Percentiles rank a stretch among this genome's conserved stretches.
phyloP scores from a whole-genome alignment of 2,797 vertebrate genomes.

The Hapalemur alaotrensis region DNA sequence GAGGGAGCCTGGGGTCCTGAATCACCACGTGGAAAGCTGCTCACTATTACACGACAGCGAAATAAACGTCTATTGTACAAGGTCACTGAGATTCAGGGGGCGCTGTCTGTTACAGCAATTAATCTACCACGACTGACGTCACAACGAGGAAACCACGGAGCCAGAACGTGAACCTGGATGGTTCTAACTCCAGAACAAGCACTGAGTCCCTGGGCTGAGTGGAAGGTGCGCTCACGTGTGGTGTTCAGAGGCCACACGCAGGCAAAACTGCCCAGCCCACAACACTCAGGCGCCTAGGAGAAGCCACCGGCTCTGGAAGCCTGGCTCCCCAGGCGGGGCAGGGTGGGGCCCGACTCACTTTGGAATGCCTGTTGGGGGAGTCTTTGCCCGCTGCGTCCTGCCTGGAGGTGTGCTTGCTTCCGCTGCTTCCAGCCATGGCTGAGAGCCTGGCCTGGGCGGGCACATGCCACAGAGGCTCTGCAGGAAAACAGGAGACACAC shows the following conservation, averaged over 20 bases:
- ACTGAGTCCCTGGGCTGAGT: background rate
- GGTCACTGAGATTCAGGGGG: background rate
- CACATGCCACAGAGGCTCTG: conserved; percentile 95
- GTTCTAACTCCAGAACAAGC: background rate
- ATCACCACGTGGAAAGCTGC: background rate
- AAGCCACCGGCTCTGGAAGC: background rate
- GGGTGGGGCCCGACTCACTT: conserved; percentile 83
- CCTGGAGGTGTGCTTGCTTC: conserved; percentile 86
- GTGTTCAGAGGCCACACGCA: background rate
- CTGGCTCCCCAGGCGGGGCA: background rate
- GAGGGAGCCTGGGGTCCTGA: background rate
- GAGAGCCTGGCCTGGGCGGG: conserved; percentile 87
- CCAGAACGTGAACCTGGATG: background rate
- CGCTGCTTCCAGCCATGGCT: conserved; percentile 68
- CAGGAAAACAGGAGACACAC: conserved; percentile 45
- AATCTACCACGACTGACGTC: background rate
- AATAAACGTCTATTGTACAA: too few species aligned
- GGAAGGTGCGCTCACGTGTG: background rate
- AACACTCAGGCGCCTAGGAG: background rate
- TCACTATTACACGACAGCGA: background rate
- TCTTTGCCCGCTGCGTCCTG: conserved; percentile 91
- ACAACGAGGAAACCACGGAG: background rate
- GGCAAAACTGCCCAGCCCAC: background rate
- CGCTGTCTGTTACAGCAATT: background rate
- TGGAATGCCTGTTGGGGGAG: conserved; percentile 92